These are phyloP conservation scores for Numenius phaeopus DNA, from an alignment of 2,797 vertebrate species.

Conservation along the genomic window DNA sequence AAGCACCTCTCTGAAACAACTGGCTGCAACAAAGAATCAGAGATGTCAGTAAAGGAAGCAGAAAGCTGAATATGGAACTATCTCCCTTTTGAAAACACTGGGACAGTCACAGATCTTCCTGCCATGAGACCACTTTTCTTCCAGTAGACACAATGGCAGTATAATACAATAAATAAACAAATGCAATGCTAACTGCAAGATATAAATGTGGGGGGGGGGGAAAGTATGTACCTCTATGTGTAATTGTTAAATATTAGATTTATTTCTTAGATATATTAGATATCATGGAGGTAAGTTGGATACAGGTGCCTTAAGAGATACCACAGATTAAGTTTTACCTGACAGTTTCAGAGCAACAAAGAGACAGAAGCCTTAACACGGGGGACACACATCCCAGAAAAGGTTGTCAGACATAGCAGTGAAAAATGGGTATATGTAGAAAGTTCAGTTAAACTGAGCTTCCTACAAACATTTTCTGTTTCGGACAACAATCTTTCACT, in stretches of 20 bases:
- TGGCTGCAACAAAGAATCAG: background rate
- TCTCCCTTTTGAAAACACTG: background rate
- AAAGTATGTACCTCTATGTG: background rate
- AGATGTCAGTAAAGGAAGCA: background rate
- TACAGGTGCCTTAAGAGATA: background rate
- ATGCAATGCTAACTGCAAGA: background rate
- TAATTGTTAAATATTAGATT: background rate
- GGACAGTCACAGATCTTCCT: background rate
- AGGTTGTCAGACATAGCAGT: background rate
- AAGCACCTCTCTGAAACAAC: background rate
- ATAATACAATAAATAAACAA: background rate
- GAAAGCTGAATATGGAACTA: background rate
- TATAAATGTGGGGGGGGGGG: background rate
- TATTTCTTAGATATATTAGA: background rate
- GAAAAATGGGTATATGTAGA: background rate
- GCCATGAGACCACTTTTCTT: background rate
- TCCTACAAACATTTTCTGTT: background rate
- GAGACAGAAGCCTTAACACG: constrained; percentile 9
- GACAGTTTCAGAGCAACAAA: background rate
- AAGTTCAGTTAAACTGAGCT: background rate
- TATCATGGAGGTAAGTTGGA: background rate
- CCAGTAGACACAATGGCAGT: background rate
- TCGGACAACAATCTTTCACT: background rate
- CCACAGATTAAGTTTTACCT: constrained; percentile 14
- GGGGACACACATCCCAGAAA: background rate